Percentiles rank a stretch among this genome's conserved stretches.
Conservation (phyloP, 2,888 invertebrate genomes). For the Amaurobius ferox region DNA sequence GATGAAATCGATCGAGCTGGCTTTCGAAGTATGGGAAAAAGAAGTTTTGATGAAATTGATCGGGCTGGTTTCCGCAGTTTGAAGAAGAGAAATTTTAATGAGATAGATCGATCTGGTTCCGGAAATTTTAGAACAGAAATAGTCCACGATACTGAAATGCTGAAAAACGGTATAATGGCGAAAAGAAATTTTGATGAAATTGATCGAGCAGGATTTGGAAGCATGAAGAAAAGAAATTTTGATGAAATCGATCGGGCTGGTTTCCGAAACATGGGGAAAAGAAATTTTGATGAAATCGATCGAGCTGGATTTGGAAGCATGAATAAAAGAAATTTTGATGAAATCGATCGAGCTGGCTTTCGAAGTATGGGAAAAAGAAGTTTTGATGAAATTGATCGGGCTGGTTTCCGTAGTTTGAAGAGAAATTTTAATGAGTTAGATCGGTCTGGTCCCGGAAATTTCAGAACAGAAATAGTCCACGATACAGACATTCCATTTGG, state of each 20-base stretch:
- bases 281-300: conserved; percentile 59
- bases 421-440: conserved; percentile 11
- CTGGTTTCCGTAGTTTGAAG: background rate
- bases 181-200: conserved; percentile 34
- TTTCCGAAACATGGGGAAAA: conserved; percentile 20
- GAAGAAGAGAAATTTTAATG: conserved; percentile 22
- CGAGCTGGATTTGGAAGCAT: conserved; percentile 21
- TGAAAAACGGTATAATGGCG: no score
- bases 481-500: background rate
- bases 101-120: conserved; percentile 32
- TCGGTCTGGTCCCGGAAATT: background rate
- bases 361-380: conserved; percentile 17
- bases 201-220: conserved; percentile 27
- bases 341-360: conserved; percentile 31
- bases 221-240: conserved; percentile 20
- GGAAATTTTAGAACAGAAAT: no score
- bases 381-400: conserved; percentile 28
- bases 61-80: conserved; percentile 34
- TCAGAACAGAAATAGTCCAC: no score
- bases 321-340: conserved; percentile 50
- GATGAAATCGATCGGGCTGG: conserved; percentile 53
- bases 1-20: conserved; percentile 59
- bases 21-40: conserved; percentile 23
- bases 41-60: conserved; percentile 61
- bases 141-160: no score